Evolutionary conservation across 2,888 invertebrate species (phyloP), one percentile per base, ranked within the genome.

Genomic region (Calephelis perditalis): DNA sequence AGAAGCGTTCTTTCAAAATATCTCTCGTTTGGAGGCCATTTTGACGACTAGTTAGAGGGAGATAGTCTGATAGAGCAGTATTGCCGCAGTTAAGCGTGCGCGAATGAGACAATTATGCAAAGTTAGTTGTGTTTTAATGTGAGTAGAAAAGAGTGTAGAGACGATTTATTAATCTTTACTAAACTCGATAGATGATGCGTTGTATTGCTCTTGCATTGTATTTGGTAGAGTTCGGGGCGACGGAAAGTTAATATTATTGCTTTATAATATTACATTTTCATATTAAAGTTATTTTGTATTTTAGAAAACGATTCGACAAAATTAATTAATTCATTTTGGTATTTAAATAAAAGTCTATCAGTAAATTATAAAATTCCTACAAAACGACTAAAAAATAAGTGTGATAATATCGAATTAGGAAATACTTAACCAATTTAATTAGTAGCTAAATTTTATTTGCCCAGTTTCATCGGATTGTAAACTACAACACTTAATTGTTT

Each of bases 1-100:
- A 64, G 81, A 81, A 79, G 83, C 80, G 87, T 87, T 89, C 86
- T 88, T 89, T 90, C 90, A 89, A 89, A 90, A 90, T 84, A 89
- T 87, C 89, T 54, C 52, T 87, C 88, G 89, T 90, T 89, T 88
- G 89, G 90, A 88, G 84, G 89, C 90, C 90, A 90, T 90, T 90
- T 90, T 90, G 89, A 90, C 84, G 89, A 88, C 79, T 82, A 68
- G 90, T 70, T 79, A 65, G 79, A 90, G 68, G 71, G 84, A 82
- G 89, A 90, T 72, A 79, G 82, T 77, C 71, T 66, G 68, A 76
- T 68, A 67, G 68, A 65, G 63, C 68, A 66, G 73, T 65, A 67
- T 74, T 73, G 70, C 78, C 77, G 80, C 81, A 72, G 74, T 73
- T 70, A 75, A 70, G 73, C 77, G 81, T 79, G 89, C 83, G 86